Evolutionary conservation across 2,113 vertebrate genomes (phyloP).

Genomic region (Dasyurus viverrinus): DNA sequence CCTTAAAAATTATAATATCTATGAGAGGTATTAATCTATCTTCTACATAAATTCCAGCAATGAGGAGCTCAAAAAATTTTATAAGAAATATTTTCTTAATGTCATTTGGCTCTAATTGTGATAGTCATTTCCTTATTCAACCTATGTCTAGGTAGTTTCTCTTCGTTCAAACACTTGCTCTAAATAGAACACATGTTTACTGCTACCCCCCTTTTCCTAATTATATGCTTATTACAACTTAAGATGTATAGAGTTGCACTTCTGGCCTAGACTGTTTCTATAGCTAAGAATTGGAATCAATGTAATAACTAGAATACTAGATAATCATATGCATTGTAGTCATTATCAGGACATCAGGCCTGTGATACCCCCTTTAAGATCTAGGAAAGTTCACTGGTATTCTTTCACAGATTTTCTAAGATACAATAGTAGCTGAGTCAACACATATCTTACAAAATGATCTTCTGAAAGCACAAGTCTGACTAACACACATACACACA

Average conservation of each 20-base stretch:
- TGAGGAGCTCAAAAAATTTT: not conserved
- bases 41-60: too few relatives aligned
- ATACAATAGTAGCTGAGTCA: not conserved
- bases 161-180: not conserved
- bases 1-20: not conserved
- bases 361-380: rapidly evolving
- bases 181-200: too few relatives aligned
- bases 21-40: too few relatives aligned
- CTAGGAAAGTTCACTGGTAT: not conserved
- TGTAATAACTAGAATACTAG: too few relatives aligned
- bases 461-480: not conserved
- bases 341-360: not conserved
- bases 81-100: not conserved
- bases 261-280: not conserved
- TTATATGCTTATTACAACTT: not conserved
- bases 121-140: not conserved
- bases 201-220: not conserved
- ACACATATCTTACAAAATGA: not conserved
- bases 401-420: not conserved
- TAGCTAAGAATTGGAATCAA: not conserved
- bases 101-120: too few relatives aligned
- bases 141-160: too few relatives aligned
- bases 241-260: not conserved
- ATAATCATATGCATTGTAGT: too few relatives aligned
- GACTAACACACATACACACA: too few relatives aligned